A percentile compares a stretch with the other conserved stretches of the same genome.
Conservation (phyloP, 2,113 vertebrate species). For the Rhinoderma darwinii region DNA sequence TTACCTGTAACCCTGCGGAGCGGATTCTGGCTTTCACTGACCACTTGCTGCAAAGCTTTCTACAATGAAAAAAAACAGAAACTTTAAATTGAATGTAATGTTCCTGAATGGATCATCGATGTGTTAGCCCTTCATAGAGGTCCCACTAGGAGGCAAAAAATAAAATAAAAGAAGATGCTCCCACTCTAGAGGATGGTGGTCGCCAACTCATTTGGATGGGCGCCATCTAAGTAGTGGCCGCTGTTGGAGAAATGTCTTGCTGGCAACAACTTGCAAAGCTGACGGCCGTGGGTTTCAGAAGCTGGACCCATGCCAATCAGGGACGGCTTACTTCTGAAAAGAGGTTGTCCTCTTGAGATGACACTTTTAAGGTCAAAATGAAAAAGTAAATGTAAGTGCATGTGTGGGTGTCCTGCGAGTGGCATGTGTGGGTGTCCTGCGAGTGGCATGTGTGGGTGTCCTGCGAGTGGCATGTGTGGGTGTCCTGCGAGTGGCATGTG, state of each 20-base stretch:
- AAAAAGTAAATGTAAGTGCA: neutral
- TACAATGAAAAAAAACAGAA: neutral
- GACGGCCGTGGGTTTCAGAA: too few species aligned
- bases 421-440: neutral
- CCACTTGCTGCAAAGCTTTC: conserved; percentile 63
- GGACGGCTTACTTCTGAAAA: too few species aligned
- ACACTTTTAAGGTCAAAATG: neutral
- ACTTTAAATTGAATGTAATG: neutral
- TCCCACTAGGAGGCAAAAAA: too few species aligned
- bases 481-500: neutral
- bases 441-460: neutral
- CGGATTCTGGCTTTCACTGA: conserved; percentile 45
- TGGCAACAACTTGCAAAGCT: too few species aligned
- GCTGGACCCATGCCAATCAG: too few species aligned
- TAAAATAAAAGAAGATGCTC: too few species aligned
- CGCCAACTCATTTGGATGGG: too few species aligned
- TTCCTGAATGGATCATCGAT: neutral
- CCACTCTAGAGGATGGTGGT: too few species aligned
- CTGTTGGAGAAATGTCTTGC: too few species aligned
- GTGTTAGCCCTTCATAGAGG: neutral
- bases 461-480: neutral
- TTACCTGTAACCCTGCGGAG: conserved; percentile 47
- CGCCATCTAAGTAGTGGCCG: too few species aligned
- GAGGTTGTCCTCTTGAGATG: too few species aligned
- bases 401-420: neutral